Evolutionary conservation across 2,797 vertebrate species (phyloP), one percentile per base, ranked within the genome.

Genomic region (Danio aesculapii): DNA sequence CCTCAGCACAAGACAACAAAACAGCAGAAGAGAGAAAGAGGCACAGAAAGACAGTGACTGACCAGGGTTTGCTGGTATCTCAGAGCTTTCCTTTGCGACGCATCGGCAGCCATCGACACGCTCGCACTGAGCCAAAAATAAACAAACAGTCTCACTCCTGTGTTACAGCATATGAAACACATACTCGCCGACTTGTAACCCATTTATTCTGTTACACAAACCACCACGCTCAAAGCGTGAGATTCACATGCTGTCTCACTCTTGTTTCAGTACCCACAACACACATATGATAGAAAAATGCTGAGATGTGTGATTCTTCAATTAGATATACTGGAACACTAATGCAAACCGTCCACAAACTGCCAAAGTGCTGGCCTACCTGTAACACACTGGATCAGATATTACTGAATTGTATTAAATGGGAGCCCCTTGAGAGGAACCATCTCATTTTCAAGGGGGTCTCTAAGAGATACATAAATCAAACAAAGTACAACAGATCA

Each of bases 91-190:
- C 94, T 95, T 89, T 95, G 95, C 92, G 94, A 94, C 81, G 92
- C 93, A 94, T 96, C 94, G 92, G 94, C 95, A 95, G 95, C 95
- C 96, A 97, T 97, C 92, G 94, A 94, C 93, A 90, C 92, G 88
- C 89, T 93, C 93, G 93, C 93, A 95, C 92, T 94, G 91, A 93
- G 92, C 93, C 94, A 95, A 91, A 95, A 95, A 89, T 81, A 69
- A 79, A 81, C 90, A 92, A 93, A 94, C 94, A 95, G 90, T 92
- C 92, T 92, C 87, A 87, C 90, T 91, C 90, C 93, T 92, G 92
- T 93, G 94, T 95, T 87, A 77, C 88, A 77, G 59, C 77, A 69
- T 71, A 73, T 78, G 76, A 61, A 83, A 84, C 87, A 69, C 84
- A 81, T 81, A 71, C 79, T 66, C 86, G 62, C 84, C 49, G 19